Evolutionary conservation across 2,888 invertebrate genomes (phyloP), one percentile per base, ranked within the genome.

Genomic region (Bibio marci): DNA sequence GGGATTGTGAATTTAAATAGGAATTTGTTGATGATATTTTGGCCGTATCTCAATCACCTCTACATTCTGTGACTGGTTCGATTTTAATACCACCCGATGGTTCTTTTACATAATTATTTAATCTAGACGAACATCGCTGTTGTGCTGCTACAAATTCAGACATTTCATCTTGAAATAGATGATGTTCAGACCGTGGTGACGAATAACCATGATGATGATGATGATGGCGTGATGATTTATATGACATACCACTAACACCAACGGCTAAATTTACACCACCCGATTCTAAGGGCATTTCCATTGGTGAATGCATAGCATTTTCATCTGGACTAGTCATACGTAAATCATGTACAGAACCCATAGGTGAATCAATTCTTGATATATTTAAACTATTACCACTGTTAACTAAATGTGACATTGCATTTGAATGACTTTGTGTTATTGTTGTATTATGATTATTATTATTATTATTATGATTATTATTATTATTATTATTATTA

Each of bases 91-190:
- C 71, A 51, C 62, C 65, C 49, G 69, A 64, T 44, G 70, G 59
- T 49, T 65, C 64, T 53, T 70, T 62, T 6, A 22, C 22, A 45
- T 62, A 52, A 43, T 39, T 47, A 38, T 43, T 47, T 33, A 48
- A 44, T 25, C 41, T 37, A 14, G 44, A 39, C 33, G 44, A 43
- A 35, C 46, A 44, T 18, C 41, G 53, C 51, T 63, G 63, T 22
- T 33, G 28, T 13, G 66, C 49, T 18, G 52, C 58, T 46, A 63
- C 54, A 49, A 65, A 50, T 45, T 58, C 59, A 51, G 67, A 59
- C 54, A 71, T 55, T 56, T 76, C 71, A 57, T 76, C 70, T 66
- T 81, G 63, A 68, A 75, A 70, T 66, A 81, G 66, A 61, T 67
- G 63, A 44, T 67, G 66, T 28, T 49, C 49, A 30, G 66, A 64